Evolutionary conservation across 2,113 vertebrate genomes (phyloP), one percentile per base, ranked within the genome.

Genomic region (Melanocharis versteri): DNA sequence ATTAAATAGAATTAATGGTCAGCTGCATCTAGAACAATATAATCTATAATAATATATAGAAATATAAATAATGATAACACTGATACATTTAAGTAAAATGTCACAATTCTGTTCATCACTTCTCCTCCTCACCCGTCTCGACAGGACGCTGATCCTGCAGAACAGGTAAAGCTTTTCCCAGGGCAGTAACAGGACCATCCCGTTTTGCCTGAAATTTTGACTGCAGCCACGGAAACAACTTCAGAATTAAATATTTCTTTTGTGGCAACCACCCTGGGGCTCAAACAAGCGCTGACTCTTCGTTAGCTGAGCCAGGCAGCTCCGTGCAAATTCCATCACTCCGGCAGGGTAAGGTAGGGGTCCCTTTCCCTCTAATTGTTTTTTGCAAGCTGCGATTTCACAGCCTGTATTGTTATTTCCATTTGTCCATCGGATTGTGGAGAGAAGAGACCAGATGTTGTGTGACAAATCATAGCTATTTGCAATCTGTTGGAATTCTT

Each of bases 401-500:
- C 92, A 96, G 96, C 18, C 92, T 72, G 60, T 28, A 93, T 96
- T 96, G 95, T 90, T 90, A 78, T 93, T 96, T 97, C 85, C 92
- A 93, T 96, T 97, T 97, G 94, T 96, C 96, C 96, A 21, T 96
- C 87, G 87, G 83, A 95, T 93, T 96, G 96, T 45, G 4, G 80
- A 90, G 89, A 90, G 93, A 82, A 83, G 93, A 78, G 93, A 93
- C 88, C 96, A 96, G 96, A 95, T 97, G 96, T 94, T 95, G 88
- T 95, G 94, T 96, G 96, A 95, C 94, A 97, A 96, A 96, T 90
- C 96, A 89, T 16, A 95, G 94, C 94, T 89, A 96, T 96, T 97
- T 97, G 94, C 93, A 97, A 96, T 96, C 96, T 96, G 96, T 75
- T 95, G 96, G 96, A 96, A 96, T 96, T 96, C 94, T 95, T 71